These are phyloP conservation scores for Sitodiplosis mosellana DNA, from an alignment of 1,140 invertebrate genomes.

Conservation along the genomic window DNA sequence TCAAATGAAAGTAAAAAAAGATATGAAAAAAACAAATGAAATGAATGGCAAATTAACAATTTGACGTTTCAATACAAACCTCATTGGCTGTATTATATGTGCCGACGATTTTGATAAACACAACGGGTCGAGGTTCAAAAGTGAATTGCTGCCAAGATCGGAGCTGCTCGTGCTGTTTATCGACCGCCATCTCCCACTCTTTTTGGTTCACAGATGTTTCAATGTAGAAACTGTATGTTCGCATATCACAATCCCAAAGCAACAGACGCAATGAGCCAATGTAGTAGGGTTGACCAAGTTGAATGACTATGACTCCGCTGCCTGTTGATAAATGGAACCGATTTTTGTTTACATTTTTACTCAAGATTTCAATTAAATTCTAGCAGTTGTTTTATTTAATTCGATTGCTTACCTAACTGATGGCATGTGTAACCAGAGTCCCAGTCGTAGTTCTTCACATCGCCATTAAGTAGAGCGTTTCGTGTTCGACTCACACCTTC, in stretches of 20 bases:
- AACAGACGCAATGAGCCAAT: conserved; percentile 79
- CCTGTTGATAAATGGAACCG: background rate
- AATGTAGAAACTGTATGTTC: conserved; percentile 89
- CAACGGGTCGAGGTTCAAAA: conserved; percentile 67
- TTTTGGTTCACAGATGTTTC: conserved; percentile 86
- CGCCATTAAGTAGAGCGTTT: conserved; percentile 92
- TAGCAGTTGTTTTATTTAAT: background rate
- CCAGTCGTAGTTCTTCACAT: conserved; percentile 91
- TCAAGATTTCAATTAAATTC: background rate
- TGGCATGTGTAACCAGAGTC: conserved; percentile 97
- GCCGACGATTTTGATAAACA: conserved; percentile 87
- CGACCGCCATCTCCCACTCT: conserved; percentile 74
- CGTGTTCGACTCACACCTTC: conserved; percentile 84
- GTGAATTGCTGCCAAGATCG: conserved; percentile 81
- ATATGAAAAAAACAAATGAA: background rate
- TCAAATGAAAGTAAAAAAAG: background rate
- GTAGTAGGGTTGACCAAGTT: conserved; percentile 68
- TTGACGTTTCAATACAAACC: conserved; percentile 27
- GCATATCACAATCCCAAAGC: conserved; percentile 95
- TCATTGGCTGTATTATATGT: conserved; percentile 95
- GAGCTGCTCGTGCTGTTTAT: conserved; percentile 30
- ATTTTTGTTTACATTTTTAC: background rate
- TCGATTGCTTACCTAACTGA: conserved; percentile 81
- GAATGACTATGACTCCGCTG: too few relatives aligned
- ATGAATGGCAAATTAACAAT: background rate